phyloP scores from a whole-genome alignment of 2,797 vertebrate species.

The Onychomys leucogaster region DNA sequence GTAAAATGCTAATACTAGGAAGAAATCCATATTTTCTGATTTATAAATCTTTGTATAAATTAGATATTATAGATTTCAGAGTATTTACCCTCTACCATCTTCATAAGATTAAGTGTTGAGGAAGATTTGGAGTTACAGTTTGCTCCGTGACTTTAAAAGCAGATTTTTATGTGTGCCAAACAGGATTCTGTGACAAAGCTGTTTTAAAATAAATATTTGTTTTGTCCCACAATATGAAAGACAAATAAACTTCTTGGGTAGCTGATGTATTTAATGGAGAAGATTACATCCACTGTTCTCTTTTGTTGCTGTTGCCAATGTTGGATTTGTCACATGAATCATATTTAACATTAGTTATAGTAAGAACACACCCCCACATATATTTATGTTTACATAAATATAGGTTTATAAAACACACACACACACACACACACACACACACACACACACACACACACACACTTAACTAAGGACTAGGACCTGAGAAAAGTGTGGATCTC shows the following conservation, averaged over 20 bases:
- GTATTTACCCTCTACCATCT: neutral
- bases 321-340: neutral
- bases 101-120: constrained; percentile 25
- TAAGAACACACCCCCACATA: neutral
- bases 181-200: neutral
- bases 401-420: neutral
- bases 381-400: neutral
- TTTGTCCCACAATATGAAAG: constrained; percentile 17
- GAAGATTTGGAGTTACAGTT: constrained; percentile 2
- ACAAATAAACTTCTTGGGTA: neutral
- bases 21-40: neutral
- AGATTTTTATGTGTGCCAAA: constrained; percentile 7
- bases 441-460: neutral
- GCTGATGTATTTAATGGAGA: neutral
- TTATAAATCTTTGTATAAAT: constrained; percentile 33
- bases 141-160: constrained; percentile 29
- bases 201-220: constrained; percentile 55
- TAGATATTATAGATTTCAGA: constrained; percentile 24
- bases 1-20: constrained; percentile 15
- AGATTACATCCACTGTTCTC: neutral
- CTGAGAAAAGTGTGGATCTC: neutral
- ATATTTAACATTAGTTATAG: neutral
- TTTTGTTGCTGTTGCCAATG: neutral
- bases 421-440: neutral
- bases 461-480: neutral